Conservation (phyloP, 2,113 vertebrate species). For the Odontophorus gujanensis region DNA sequence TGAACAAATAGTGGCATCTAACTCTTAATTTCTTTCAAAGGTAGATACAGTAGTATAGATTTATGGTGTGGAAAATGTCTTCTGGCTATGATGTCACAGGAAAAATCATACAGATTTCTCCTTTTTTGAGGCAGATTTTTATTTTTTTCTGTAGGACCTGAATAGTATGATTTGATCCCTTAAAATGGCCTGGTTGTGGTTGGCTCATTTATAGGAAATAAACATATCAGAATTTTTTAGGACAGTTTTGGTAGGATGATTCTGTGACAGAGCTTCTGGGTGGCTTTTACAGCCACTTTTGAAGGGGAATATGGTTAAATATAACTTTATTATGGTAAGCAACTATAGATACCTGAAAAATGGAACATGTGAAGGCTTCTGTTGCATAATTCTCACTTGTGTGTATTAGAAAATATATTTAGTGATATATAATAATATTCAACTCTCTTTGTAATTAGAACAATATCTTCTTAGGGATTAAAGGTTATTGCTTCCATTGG, state of each 20-base stretch:
- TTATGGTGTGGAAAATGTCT: background rate
- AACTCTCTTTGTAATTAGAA: background rate
- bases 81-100: background rate
- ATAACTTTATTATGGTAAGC: background rate
- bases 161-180: rapidly evolving
- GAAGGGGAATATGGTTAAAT: background rate
- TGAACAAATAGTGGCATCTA: background rate
- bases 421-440: background rate
- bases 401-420: background rate
- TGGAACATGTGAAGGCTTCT: background rate
- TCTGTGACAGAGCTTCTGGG: background rate
- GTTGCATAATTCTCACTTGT: background rate
- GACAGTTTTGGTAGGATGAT: background rate
- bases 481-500: background rate
- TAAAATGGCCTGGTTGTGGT: background rate
- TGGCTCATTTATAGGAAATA: background rate
- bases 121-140: background rate
- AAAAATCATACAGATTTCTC: background rate
- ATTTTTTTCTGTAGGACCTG: background rate
- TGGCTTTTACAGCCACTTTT: background rate
- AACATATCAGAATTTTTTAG: background rate
- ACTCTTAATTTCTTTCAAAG: background rate
- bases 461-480: background rate
- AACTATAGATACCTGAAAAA: background rate
- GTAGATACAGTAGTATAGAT: background rate